Evolutionary conservation across 2,113 vertebrate species (phyloP).

Genomic region (Pithys albifrons): DNA sequence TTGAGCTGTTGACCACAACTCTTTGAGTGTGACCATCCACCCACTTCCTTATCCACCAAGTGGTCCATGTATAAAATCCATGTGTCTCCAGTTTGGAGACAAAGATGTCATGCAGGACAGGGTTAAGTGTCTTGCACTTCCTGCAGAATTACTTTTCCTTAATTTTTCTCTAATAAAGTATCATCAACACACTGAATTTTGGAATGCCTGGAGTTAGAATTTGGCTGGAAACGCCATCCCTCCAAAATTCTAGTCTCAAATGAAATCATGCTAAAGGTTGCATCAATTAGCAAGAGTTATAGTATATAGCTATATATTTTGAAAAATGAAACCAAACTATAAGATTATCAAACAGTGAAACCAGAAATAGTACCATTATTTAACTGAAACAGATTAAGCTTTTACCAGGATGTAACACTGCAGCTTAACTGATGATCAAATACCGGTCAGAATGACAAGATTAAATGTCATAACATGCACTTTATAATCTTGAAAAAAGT

Average conservation of each 20-base stretch:
- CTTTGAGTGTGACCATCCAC: neutral
- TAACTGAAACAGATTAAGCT: neutral
- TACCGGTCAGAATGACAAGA: neutral
- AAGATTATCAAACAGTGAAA: neutral
- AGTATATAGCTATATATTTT: neutral
- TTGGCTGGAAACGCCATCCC: neutral
- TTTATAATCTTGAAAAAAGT: neutral
- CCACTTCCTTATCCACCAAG: neutral
- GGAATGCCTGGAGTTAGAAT: neutral
- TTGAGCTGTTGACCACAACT: neutral
- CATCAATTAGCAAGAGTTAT: neutral
- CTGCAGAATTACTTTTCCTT: neutral
- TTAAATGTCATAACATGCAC: neutral
- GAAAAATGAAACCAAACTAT: neutral
- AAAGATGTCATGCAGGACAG: neutral
- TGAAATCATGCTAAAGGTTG: neutral
- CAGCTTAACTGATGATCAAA: too few species aligned
- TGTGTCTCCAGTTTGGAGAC: neutral
- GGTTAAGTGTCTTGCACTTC: neutral
- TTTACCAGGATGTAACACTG: neutral
- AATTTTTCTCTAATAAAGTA: neutral
- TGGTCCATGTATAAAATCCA: neutral
- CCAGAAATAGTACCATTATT: neutral
- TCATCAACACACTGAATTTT: neutral
- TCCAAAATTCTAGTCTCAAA: neutral